Evolutionary conservation across 64 coral and sea anemone genomes (phyloP), one percentile per base, ranked within the genome.

Genomic region (Montipora capricornis): DNA sequence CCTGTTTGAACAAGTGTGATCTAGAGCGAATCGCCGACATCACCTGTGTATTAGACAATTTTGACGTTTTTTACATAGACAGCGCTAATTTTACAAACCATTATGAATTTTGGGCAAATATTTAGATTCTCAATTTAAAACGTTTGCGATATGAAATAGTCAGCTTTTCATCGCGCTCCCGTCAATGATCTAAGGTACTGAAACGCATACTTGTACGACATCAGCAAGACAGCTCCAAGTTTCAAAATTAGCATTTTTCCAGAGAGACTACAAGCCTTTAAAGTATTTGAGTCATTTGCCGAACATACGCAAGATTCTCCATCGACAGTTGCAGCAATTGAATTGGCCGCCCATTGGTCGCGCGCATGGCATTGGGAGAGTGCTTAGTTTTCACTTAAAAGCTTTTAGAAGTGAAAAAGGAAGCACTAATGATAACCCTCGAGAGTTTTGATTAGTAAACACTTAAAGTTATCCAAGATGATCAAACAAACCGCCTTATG

Each of bases 401-500:
- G 46, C 82, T 86, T 71, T 86, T 86, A 86, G 71, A 37, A 17
- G 61, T 64, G 45, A 47, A 1, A 86, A 73, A 71, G 82, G 60
- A 49, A 71, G 64, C 49, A 47, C 64, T 82, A 91, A 91, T 75
- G 44, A 91, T 10, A 24, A 82, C 76, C n/a, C 22, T 91, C 64
- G 79, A 83, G 64, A 86, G 82, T 67, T 86, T 75, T 75, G 71
- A 77, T 61, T 74, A 86, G 49, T 68, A 85, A 83, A 67, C 73
- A 73, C 89, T 82, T 68, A 62, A 77, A 59, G 37, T 85, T 92
- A 83, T 82, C 73, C 47, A 7, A 92, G 51, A 92, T 12, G 29
- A 86, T 44, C 49, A 92, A 92, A 92, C 81, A 86, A 78, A 92
- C 90, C 90, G 80, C 90, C 90, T 92, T 52, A 37, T 29, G 26